phyloP scores from a whole-genome alignment of 92 coral and sea anemone species.

The Zoanthus gigantus region DNA sequence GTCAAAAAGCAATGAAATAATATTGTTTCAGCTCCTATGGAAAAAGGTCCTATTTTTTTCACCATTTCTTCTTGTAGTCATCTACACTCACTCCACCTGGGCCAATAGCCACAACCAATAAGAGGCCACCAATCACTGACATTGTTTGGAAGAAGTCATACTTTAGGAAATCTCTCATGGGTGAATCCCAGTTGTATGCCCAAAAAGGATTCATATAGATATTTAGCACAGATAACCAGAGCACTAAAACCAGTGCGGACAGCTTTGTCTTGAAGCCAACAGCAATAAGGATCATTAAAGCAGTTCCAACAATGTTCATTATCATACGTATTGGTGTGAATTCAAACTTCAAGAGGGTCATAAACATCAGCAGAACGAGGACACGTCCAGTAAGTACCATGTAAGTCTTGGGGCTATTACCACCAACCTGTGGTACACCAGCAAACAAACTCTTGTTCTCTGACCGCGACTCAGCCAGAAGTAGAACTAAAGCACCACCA shows the following conservation, averaged over 20 bases:
- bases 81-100: conserved; percentile 99
- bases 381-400: conserved; percentile 98
- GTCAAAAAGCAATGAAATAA: background rate
- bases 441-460: conserved; percentile 98
- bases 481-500: conserved; percentile 91
- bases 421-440: conserved; percentile 95
- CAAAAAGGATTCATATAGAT: conserved; percentile 97
- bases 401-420: conserved; percentile 97
- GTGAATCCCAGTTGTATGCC: conserved; percentile 91
- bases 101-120: conserved; percentile 96
- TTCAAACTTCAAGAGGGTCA: conserved; percentile 93
- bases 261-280: conserved; percentile 98
- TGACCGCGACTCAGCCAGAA: conserved; percentile 93
- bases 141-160: conserved; percentile 98
- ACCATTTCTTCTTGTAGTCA: conserved; percentile 99
- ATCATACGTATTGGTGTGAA: conserved; percentile 81
- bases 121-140: conserved; percentile 97
- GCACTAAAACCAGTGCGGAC: conserved; percentile 89
- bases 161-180: conserved; percentile 99
- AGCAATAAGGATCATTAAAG: conserved; percentile 91
- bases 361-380: conserved; percentile 93
- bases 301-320: conserved; percentile 87
- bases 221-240: conserved; percentile 80
- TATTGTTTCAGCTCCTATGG: background rate
- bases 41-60: conserved; percentile 29